These are phyloP conservation scores for Zaprionus africanus DNA, from an alignment of 1,140 invertebrate genomes.

Conservation along the genomic window DNA sequence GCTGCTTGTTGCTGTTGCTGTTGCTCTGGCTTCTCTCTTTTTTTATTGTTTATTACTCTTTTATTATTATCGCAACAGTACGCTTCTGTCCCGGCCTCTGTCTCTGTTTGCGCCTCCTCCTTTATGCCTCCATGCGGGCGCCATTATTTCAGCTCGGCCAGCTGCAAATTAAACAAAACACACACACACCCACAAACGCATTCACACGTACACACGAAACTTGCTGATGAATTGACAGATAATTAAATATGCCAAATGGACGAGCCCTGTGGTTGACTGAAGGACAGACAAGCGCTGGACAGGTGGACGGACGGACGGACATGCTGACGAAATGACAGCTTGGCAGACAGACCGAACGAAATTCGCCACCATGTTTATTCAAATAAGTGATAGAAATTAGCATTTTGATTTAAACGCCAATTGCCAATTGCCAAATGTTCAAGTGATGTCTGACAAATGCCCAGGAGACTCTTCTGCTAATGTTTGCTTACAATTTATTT, in stretches of 20 bases:
- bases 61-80: conserved; percentile 52
- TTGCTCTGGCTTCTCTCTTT: background rate
- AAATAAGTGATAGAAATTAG: conserved; percentile 28
- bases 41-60: conserved; percentile 54
- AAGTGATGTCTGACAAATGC: background rate
- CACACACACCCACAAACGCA: conserved; percentile 17
- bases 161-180: conserved; percentile 51
- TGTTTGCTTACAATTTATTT: background rate
- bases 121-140: conserved; percentile 29
- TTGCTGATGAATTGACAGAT: conserved; percentile 50
- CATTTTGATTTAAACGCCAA: conserved; percentile 25
- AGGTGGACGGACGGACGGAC: background rate
- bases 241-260: conserved; percentile 60
- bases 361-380: background rate
- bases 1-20: background rate
- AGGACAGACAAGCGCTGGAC: background rate
- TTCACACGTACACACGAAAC: conserved; percentile 1
- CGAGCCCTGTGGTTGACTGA: conserved; percentile 18
- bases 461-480: background rate
- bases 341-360: conserved; percentile 29
- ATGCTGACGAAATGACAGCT: conserved; percentile 19
- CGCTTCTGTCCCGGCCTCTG: conserved; percentile 15
- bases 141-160: conserved; percentile 33
- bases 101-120: background rate
- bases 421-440: conserved; percentile 15